Evolutionary conservation across 2,888 invertebrate genomes (phyloP).

Genomic region (Drosophila leonis): DNA sequence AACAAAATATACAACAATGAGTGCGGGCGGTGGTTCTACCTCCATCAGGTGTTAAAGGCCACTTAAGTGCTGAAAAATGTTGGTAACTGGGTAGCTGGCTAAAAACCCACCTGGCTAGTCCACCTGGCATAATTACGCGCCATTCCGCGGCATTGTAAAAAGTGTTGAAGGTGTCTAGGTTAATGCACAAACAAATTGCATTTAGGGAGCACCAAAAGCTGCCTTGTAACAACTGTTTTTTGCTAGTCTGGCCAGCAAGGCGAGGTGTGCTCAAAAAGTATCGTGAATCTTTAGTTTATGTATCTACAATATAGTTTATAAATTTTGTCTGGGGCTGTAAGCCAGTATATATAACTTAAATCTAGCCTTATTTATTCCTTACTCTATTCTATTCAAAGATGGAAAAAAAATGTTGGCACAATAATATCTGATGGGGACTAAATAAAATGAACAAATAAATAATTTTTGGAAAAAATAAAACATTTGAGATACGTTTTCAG

Average conservation of each 20-base stretch:
- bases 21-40: constrained; percentile 1
- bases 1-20: constrained; percentile 43
- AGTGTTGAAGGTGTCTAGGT: constrained; percentile 43
- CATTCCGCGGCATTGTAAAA: constrained; percentile 33
- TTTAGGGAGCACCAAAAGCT: constrained; percentile 15
- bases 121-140: constrained; percentile 64
- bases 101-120: constrained; percentile 12
- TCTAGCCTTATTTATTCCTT: no score
- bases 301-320: no score
- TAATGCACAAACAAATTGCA: constrained; percentile 68
- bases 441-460: no score
- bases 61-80: constrained; percentile 75
- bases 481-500: no score
- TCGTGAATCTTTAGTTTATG: no score
- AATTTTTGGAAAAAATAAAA: no score
- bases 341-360: no score
- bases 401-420: no score
- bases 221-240: constrained; percentile 1
- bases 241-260: neutral
- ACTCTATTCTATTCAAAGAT: no score
- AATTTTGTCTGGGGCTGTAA: no score
- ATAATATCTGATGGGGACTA: no score
- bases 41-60: constrained; percentile 75
- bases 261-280: neutral
- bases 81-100: constrained; percentile 1